Percentiles rank a stretch among this genome's conserved stretches.
Conservation (phyloP, 2,113 vertebrate genomes). For the Brienomyrus longianalis region DNA sequence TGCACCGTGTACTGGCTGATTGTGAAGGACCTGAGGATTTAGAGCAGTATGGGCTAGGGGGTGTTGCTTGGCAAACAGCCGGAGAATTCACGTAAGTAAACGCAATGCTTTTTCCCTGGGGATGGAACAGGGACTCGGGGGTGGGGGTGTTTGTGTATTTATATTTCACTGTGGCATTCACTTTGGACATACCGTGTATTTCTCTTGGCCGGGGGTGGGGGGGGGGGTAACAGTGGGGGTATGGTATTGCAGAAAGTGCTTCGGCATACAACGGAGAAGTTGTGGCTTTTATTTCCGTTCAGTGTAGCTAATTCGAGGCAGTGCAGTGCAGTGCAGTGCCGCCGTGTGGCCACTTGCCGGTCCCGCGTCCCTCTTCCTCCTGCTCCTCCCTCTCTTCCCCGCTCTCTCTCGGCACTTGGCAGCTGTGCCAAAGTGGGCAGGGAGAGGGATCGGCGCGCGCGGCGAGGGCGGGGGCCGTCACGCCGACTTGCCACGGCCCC, state of each 20-base stretch:
- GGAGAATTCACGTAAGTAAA: slow-evolving; percentile 29
- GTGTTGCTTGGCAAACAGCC: slow-evolving; percentile 16
- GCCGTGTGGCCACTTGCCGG: neutral
- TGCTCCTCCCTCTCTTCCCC: neutral
- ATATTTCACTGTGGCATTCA: neutral
- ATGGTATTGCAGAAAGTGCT: neutral
- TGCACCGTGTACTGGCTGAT: neutral
- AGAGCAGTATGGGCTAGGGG: neutral
- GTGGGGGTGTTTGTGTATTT: neutral
- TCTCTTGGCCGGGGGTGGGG: neutral
- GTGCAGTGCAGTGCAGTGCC: neutral
- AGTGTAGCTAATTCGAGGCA: neutral
- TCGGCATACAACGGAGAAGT: neutral
- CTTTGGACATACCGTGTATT: neutral
- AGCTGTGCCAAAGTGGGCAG: slow-evolving; percentile 35
- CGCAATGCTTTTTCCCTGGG: neutral
- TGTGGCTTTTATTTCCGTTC: neutral
- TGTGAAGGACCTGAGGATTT: neutral
- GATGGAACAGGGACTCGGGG: neutral
- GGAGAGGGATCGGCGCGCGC: slow-evolving; percentile 22
- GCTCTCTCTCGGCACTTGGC: slow-evolving; percentile 12
- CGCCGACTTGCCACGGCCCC: neutral
- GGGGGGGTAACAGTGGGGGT: neutral
- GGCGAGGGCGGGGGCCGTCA: neutral
- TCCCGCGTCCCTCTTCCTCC: neutral